Conservation (phyloP, 2,113 vertebrate species). For the Oreocharis arfaki region DNA sequence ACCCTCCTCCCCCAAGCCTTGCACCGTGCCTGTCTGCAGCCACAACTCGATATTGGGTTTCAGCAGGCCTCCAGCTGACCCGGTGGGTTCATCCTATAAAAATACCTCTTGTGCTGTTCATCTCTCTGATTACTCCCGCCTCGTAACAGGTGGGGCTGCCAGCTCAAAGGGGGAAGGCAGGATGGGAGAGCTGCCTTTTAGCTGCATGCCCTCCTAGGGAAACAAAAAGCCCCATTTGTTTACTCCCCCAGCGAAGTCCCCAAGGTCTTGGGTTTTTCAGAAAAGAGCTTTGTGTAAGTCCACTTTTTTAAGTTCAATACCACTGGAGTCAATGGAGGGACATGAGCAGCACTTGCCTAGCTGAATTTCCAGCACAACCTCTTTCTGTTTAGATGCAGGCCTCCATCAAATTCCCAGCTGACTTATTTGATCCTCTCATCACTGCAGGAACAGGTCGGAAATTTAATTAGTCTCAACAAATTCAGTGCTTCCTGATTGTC, state of each 20-base stretch:
- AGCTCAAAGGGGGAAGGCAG: not conserved
- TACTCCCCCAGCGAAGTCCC: not conserved
- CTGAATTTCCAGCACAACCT: not conserved
- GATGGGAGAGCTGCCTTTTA: not conserved
- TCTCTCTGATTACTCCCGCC: constrained; percentile 41
- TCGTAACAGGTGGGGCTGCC: constrained; percentile 41
- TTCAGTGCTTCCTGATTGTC: not conserved
- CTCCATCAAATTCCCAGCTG: not conserved
- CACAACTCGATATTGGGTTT: constrained; percentile 20
- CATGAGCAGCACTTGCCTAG: not conserved
- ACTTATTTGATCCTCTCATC: not conserved
- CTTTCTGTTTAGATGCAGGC: not conserved
- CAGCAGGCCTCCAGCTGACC: constrained; percentile 57
- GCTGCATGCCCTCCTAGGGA: not conserved
- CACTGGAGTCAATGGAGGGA: not conserved
- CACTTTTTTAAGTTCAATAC: not conserved
- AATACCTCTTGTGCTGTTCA: constrained; percentile 5
- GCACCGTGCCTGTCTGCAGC: not conserved
- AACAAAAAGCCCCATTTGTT: not conserved
- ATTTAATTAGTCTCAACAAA: not conserved
- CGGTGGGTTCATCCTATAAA: constrained; percentile 37
- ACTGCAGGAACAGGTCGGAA: not conserved
- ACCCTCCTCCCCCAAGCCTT: not conserved
- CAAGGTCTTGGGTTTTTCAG: not conserved
- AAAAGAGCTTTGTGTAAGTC: not conserved